Percentiles rank a stretch among this genome's conserved stretches.
Conservation (phyloP, 2,888 invertebrate species). For the Axea sp. region DNA sequence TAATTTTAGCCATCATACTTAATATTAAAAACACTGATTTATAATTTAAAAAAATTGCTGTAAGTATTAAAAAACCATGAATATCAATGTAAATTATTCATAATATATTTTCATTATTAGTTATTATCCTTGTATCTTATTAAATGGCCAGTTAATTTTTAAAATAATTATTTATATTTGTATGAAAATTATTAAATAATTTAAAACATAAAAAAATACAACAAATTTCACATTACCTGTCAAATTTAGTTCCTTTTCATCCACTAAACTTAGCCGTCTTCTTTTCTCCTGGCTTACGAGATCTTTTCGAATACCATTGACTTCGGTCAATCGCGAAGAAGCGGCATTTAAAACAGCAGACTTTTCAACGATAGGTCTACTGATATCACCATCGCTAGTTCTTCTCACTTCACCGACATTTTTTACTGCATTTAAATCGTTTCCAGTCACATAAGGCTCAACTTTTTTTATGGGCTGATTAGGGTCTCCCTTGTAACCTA, state of each 20-base stretch:
- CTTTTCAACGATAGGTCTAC: constrained; percentile 68
- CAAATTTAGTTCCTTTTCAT: constrained; percentile 77
- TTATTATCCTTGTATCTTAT: no score
- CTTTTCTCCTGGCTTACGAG: constrained; percentile 84
- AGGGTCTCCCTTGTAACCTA: constrained; percentile 73
- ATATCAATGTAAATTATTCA: no score
- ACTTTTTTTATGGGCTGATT: constrained; percentile 76
- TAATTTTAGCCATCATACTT: no score
- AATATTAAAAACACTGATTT: no score
- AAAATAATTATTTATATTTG: no score
- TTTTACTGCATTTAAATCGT: constrained; percentile 78
- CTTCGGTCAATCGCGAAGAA: constrained; percentile 77
- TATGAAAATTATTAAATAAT: no score
- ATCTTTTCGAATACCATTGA: constrained; percentile 81
- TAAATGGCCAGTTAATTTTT: no score
- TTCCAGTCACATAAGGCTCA: constrained; percentile 79
- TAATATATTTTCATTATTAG: no score
- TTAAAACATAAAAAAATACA: no score
- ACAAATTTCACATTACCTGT: constrained; percentile 70
- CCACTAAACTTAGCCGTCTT: constrained; percentile 81
- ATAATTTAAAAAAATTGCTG: no score
- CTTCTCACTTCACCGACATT: constrained; percentile 78
- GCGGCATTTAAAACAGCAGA: constrained; percentile 67
- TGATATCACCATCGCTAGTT: constrained; percentile 81
- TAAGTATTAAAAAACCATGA: no score